Conservation (phyloP, 2,113 vertebrate species). For the Rhabdornis inornatus region DNA sequence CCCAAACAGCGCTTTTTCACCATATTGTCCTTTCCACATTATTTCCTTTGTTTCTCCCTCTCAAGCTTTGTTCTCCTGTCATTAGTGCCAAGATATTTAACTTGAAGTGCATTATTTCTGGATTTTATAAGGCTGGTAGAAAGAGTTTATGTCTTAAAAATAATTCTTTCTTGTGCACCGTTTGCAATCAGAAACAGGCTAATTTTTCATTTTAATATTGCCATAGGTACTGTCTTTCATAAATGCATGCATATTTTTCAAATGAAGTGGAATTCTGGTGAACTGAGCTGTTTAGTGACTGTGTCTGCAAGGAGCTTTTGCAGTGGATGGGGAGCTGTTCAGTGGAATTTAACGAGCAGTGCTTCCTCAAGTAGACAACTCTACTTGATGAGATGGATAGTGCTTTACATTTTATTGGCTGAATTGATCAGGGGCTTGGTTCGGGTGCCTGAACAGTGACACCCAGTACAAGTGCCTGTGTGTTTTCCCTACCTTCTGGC, state of each 20-base stretch:
- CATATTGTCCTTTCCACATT: not conserved
- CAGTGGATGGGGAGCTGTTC: not conserved
- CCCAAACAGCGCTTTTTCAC: not conserved
- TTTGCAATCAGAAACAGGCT: not conserved
- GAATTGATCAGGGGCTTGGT: not conserved
- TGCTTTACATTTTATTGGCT: not conserved
- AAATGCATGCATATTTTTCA: not conserved
- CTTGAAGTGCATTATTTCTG: not conserved
- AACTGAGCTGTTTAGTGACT: not conserved
- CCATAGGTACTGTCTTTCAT: not conserved
- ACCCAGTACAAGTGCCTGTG: not conserved
- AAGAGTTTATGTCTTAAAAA: not conserved
- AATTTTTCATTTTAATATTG: not conserved
- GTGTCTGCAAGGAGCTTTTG: not conserved
- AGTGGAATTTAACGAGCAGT: not conserved
- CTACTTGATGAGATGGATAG: not conserved
- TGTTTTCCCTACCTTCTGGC: not conserved
- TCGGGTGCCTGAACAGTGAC: too few relatives aligned
- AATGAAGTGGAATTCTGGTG: not conserved
- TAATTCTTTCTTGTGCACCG: not conserved
- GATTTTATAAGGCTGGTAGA: not conserved
- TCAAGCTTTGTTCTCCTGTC: not conserved
- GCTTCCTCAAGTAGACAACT: not conserved
- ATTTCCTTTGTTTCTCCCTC: not conserved
- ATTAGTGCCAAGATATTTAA: not conserved